A percentile compares a stretch with the other conserved stretches of the same genome.
These are phyloP conservation scores for Drosophila quinaria DNA, from an alignment of 2,888 invertebrate genomes.

Conservation along the genomic window DNA sequence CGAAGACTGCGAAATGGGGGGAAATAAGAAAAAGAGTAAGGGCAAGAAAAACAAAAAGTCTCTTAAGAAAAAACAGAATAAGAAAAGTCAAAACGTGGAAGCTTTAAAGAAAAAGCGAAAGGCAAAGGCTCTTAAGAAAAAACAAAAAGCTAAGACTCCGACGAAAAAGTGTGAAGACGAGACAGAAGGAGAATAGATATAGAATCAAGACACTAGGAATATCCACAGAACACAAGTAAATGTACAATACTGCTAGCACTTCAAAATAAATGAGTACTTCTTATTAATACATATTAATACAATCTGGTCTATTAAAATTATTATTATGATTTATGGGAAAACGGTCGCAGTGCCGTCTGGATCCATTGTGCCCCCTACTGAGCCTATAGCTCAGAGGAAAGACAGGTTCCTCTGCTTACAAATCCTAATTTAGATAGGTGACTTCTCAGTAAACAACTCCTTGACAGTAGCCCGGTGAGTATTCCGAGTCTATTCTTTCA, in stretches of 20 bases:
- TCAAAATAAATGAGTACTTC: background rate
- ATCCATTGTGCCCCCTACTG: too few species aligned
- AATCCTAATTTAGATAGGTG: too few species aligned
- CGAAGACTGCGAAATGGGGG: too few species aligned
- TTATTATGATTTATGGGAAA: background rate
- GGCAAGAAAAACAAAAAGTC: background rate
- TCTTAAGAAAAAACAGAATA: conserved; percentile 2
- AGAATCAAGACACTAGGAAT: too few species aligned
- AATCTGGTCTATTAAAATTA: background rate
- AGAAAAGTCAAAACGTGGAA: background rate
- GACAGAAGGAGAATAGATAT: background rate
- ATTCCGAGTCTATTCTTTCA: too few species aligned
- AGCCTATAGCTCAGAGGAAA: too few species aligned
- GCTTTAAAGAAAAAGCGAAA: conserved; percentile 2
- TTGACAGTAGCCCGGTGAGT: too few species aligned
- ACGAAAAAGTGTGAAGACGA: conserved; percentile 1
- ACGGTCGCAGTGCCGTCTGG: too few species aligned
- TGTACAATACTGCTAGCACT: background rate
- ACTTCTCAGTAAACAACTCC: too few species aligned
- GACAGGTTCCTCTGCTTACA: too few species aligned
- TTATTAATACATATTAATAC: background rate
- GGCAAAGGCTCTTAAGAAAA: conserved; percentile 4
- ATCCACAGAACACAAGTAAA: background rate
- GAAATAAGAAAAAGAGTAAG: background rate
- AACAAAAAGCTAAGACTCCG: background rate